phyloP scores from a whole-genome alignment of 2,888 invertebrate genomes.

The Eurytoma californica region DNA sequence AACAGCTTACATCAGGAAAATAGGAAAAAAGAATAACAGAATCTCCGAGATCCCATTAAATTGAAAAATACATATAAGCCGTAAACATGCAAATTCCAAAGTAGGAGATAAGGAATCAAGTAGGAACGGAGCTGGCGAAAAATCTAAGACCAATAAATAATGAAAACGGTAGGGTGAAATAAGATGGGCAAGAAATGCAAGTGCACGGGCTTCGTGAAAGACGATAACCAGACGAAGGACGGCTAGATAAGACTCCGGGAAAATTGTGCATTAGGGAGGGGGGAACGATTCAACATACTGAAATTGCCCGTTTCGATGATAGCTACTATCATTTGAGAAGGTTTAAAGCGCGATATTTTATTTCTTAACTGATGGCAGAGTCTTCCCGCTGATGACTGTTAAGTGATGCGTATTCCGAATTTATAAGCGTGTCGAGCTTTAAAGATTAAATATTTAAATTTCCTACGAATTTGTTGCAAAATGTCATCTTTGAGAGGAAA shows the following conservation, averaged over 20 bases:
- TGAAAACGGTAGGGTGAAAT: constrained; percentile 13
- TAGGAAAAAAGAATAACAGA: not conserved
- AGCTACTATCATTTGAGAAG: too few relatives aligned
- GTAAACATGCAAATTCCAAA: not conserved
- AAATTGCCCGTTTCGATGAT: constrained; percentile 35
- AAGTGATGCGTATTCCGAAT: too few relatives aligned
- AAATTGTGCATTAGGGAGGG: constrained; percentile 33
- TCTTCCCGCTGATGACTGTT: too few relatives aligned
- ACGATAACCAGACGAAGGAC: constrained; percentile 44
- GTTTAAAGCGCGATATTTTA: too few relatives aligned
- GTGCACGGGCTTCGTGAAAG: not conserved
- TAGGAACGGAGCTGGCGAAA: constrained; percentile 25
- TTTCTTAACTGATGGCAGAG: too few relatives aligned
- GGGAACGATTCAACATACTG: constrained; percentile 40
- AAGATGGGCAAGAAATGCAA: constrained; percentile 12
- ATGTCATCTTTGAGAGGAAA: too few relatives aligned
- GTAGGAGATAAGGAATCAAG: constrained; percentile 31
- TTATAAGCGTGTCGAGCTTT: too few relatives aligned
- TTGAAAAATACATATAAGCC: not conserved
- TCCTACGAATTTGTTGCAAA: too few relatives aligned
- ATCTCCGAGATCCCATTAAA: not conserved
- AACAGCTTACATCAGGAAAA: too few relatives aligned
- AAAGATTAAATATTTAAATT: too few relatives aligned
- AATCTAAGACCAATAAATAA: constrained; percentile 40
- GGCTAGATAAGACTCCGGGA: constrained; percentile 16